Percentiles rank a stretch among this genome's conserved stretches.
phyloP scores from a whole-genome alignment of 2,113 vertebrate species.

The Choloepus hoffmanni region DNA sequence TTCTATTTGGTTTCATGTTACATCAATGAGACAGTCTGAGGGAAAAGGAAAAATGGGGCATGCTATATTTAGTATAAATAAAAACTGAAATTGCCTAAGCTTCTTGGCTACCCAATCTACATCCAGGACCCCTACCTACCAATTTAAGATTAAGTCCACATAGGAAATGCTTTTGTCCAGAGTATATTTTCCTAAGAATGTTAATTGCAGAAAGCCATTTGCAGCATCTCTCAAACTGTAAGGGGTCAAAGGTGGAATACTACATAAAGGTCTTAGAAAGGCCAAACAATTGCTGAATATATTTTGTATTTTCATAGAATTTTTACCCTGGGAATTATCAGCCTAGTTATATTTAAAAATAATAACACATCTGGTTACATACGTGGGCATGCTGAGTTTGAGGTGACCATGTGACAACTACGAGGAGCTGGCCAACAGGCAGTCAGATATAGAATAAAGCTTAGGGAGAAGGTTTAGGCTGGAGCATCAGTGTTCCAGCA shows the following conservation, averaged over 20 bases:
- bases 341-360: conserved; percentile 58
- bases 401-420: conserved; percentile 30
- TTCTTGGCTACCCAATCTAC: conserved; percentile 61
- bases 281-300: not conserved
- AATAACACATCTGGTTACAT: conserved; percentile 58
- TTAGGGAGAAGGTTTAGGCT: not conserved
- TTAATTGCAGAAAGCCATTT: conserved; percentile 60
- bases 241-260: conserved; percentile 24
- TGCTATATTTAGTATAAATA: conserved; percentile 80
- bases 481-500: not conserved
- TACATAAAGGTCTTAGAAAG: conserved; percentile 29
- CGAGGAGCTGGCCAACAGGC: conserved; percentile 4
- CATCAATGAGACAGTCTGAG: conserved; percentile 75
- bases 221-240: conserved; percentile 52
- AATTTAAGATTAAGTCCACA: conserved; percentile 60
- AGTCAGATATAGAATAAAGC: conserved; percentile 34
- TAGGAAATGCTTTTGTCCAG: conserved; percentile 48
- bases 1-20: conserved; percentile 83
- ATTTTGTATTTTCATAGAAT: conserved; percentile 59
- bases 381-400: conserved; percentile 54
- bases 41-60: conserved; percentile 66
- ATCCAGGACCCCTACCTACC: conserved; percentile 48
- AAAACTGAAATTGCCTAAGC: conserved; percentile 74
- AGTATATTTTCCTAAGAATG: conserved; percentile 25
- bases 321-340: conserved; percentile 57